phyloP scores from a whole-genome alignment of 2,888 invertebrate species.

The Abrostola tripartita region DNA sequence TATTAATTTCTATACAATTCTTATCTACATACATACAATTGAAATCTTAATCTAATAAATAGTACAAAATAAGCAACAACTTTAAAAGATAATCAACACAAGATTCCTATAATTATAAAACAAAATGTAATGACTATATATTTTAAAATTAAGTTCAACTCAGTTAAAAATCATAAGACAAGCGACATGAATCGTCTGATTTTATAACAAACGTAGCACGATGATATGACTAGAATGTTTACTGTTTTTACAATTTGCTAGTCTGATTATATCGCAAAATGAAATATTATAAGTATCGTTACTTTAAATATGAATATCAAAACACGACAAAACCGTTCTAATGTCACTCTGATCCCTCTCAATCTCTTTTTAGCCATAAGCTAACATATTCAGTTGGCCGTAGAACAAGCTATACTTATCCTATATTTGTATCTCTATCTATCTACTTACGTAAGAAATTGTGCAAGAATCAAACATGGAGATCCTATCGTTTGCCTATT shows the following conservation, averaged over 20 bases:
- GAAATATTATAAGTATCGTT: slow-evolving; percentile 7
- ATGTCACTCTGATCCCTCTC: slow-evolving; percentile 22
- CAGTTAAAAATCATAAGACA: too few species aligned
- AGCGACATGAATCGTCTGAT: too few species aligned
- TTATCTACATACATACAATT: slow-evolving; percentile 47
- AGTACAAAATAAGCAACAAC: slow-evolving; percentile 42
- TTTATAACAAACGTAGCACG: not conserved
- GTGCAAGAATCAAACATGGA: slow-evolving; percentile 77
- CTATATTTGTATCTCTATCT: slow-evolving; percentile 78
- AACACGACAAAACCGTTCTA: slow-evolving; percentile 21
- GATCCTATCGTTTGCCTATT: slow-evolving; percentile 46
- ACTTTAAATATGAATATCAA: slow-evolving; percentile 37
- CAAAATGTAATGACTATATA: slow-evolving; percentile 14
- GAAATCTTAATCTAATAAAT: slow-evolving; percentile 46
- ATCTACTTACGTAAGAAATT: slow-evolving; percentile 83
- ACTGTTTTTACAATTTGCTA: not conserved
- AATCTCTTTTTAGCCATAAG: slow-evolving; percentile 20
- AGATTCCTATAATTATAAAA: slow-evolving; percentile 26
- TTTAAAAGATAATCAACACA: slow-evolving; percentile 34
- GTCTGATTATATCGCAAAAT: slow-evolving; percentile 10
- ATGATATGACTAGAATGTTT: not conserved
- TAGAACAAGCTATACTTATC: slow-evolving; percentile 63
- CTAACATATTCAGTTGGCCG: slow-evolving; percentile 61
- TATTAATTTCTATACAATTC: slow-evolving; percentile 48
- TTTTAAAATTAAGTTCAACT: too few species aligned